Evolutionary conservation across 2,113 vertebrate species (phyloP), one percentile per base, ranked within the genome.

Genomic region (Herpetotheres cachinnans): DNA sequence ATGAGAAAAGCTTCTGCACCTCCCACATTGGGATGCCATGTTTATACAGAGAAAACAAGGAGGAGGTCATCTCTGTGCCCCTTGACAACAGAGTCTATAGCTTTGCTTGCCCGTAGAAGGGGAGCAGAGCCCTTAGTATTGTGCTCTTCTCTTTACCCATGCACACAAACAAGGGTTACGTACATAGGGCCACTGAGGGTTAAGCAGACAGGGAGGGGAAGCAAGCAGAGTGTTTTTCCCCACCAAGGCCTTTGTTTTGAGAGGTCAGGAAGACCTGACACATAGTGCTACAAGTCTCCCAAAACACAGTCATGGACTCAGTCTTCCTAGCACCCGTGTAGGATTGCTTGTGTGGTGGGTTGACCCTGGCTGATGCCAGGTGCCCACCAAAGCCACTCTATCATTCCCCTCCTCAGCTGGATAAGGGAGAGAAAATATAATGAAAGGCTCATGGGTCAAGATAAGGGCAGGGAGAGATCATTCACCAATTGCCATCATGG

Each of bases 361-460:
- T 71, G 29, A 50, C 32, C 11, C 46, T 77, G 52, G 4, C 62
- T 88, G 73, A 90, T 6, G 29, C 22, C 22, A 79, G 49, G n/a
- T 44, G 7, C 16, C 18, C 55, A 26, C 11, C 61, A 80, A 50
- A 81, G n/a, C 46, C 9, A 1, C 27, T 50, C 55, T 65, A 16
- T 61, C 30, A 47, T 16, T 26, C 26, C 49, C 10, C 20, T 89
- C 32, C 29, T 87, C 50, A 74, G 17, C 55, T 70, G 42, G 22
- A 50, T 47, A 56, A 36, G 63, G 70, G 18, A 76, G 27, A 82
- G 22, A 44, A 25, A 63, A n/a, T 29, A 18, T 32, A 76, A 87
- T 1, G 5, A 56, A 70, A 58, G 32, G 32, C 24, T 77, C 2
- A 1, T 58, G 32, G 27, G 32, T 16, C 0, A 0, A 50, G 24